Evolutionary conservation across 2,888 invertebrate species (phyloP), one percentile per base, ranked within the genome.

Genomic region (Lepidochitona cinerea): DNA sequence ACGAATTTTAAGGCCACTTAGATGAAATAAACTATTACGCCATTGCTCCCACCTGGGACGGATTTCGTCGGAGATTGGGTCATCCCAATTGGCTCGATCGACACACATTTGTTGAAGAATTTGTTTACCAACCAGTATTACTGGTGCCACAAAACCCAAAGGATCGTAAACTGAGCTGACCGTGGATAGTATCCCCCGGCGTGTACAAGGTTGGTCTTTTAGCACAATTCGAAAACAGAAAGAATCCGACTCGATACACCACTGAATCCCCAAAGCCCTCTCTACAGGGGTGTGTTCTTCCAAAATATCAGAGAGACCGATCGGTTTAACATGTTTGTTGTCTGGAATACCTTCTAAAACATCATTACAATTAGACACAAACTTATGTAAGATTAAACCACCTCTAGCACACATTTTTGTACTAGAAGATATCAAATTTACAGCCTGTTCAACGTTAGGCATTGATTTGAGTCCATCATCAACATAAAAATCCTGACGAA

Each of bases 31-130:
- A n/a, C 35, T 32, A 12, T 23, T 65, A 14, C 33, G 29, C 65
- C 65, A 65, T 7, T 33, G 23, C 7, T 72, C n/a, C 64, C 71
- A 68, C 5, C 52, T 5, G 32, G 41, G 32, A 7, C 29, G 41
- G 41, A 59, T 37, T 26, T 26, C 26, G 14, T 71, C 67, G 6
- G 71, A 64, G 26, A 71, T 23, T 9, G 41, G 29, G 32, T 71
- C 70, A 53, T 70, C 69, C 68, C 74, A 71, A 37, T 41, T 59
- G 35, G 70, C 49, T 14, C 64, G 41, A 23, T 26, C 37, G 14
- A 35, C 29, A 68, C 74, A 68, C 49, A 66, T 67, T 32, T 54
- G 36, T 37, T 74, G 74, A 36, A 71, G 26, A 26, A 74, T 71
- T 23, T 53, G 68, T 71, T 74, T 71, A 1, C 71, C 74, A 6